phyloP scores from a whole-genome alignment of 2,113 vertebrate genomes.

The Salminus brasiliensis region DNA sequence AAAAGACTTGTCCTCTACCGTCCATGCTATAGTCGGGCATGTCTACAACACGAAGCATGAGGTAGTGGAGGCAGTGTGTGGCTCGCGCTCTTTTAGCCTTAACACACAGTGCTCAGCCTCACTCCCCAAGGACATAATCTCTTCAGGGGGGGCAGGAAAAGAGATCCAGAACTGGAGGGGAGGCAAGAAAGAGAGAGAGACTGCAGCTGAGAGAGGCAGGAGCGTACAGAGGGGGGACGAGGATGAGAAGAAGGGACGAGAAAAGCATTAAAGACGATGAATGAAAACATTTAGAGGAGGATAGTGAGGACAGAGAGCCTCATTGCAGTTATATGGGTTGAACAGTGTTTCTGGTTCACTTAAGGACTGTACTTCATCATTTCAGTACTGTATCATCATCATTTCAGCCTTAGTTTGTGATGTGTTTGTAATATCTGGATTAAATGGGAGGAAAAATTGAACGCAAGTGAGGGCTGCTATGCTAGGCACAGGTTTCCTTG shows the following conservation, averaged over 20 bases:
- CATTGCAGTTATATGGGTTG: too few species aligned
- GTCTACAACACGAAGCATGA: neutral
- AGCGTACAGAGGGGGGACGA: neutral
- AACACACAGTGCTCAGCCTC: neutral
- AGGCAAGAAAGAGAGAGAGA: neutral
- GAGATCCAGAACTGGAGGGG: neutral
- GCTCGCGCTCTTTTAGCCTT: neutral
- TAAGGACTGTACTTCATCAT: too few species aligned
- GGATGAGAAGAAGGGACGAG: neutral
- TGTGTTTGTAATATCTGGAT: too few species aligned
- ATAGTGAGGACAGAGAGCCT: too few species aligned
- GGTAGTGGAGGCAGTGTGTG: neutral
- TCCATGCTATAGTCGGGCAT: neutral
- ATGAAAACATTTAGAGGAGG: neutral
- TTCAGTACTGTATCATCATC: too few species aligned
- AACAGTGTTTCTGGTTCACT: too few species aligned
- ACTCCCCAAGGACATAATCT: neutral
- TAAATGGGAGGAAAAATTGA: too few species aligned
- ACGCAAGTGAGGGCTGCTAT: too few species aligned
- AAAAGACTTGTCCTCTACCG: neutral
- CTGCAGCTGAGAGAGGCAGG: neutral
- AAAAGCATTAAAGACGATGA: neutral
- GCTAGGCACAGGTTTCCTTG: too few species aligned
- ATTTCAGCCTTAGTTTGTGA: too few species aligned
- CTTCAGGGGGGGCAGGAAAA: slow-evolving; percentile 4